Base-by-base conservation (phyloP, 2,797 vertebrate genomes). In the Eulemur rubriventer region DNA sequence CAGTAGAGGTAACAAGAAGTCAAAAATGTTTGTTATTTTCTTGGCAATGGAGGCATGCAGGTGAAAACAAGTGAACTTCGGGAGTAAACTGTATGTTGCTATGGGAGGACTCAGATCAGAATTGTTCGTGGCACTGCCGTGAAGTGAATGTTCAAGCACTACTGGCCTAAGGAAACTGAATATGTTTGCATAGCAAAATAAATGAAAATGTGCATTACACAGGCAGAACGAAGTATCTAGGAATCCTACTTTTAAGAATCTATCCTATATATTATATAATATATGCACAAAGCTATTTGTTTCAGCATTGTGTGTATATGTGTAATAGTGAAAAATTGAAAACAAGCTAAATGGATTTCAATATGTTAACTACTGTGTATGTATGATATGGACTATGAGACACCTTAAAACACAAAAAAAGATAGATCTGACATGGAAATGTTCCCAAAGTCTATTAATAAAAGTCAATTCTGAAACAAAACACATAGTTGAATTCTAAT, bases 81-180 rank as follows among this genome's bases (percentile, higher is more conserved):
- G 13, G 48, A 41, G 70, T 35, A 63, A 35, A 38, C 0, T 1
- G 6, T 1, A 0, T 3, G 2, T 48, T 0, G 0, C 33, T 30
- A 1, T 3, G 28, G 38, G 43, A 78, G 18, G 24, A 9, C 55
- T 63, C 57, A 5, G 0, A 1, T 4, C 5, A 41, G 57, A 63
- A 46, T 9, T 84, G 65, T 61, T 59, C 55, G 30, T 2, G 43
- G 26, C 30, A 5, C 4, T 38, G 26, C 18, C 24, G 5, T 17
- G 14, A 30, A 41, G 6, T 14, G 3, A 48, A 10, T 16, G 2
- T 41, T 65, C 13, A 35, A 28, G 10, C 43, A 8, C 52, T 6
- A 1, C 0, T 3, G 18, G 28, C 50, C 43, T 35, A 43, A 13
- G 46, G 0, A 38, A 63, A 26, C 13, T 11, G 43, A 78, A 30